These are phyloP conservation scores for Gallinago undulata DNA, from an alignment of 2,113 vertebrate species.

Conservation along the genomic window DNA sequence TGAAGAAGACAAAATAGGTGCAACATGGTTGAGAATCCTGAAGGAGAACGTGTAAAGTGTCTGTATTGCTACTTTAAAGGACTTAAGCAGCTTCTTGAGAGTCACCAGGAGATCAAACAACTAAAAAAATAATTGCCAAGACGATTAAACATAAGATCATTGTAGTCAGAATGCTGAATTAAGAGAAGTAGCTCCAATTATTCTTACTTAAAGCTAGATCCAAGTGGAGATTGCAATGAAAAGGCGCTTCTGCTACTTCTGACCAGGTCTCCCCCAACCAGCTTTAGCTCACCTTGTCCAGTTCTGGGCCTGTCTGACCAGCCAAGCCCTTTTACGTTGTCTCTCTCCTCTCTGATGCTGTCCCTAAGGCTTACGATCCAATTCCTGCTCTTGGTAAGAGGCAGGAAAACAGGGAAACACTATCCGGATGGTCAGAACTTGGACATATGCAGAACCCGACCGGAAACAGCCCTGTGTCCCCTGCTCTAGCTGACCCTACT, in stretches of 20 bases:
- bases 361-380: not conserved
- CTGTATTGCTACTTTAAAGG: not conserved
- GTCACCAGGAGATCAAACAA: not conserved
- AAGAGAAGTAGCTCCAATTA: not conserved
- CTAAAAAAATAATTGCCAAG: not conserved
- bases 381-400: not conserved
- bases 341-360: not conserved
- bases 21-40: not conserved
- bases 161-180: not conserved
- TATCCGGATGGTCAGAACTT: not conserved
- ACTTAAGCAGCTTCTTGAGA: not conserved
- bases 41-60: not conserved
- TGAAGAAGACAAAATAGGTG: not conserved
- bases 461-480: no score
- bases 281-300: not conserved
- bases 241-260: not conserved
- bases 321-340: not conserved
- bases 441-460: not conserved
- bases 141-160: not conserved
- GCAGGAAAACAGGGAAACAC: not conserved
- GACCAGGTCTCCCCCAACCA: not conserved
- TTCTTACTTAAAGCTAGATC: not conserved
- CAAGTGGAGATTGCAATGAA: not conserved
- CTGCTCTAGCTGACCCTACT: not conserved
- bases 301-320: not conserved